Evolutionary conservation across 2,113 vertebrate genomes (phyloP), one percentile per base, ranked within the genome.

Genomic region (Alaudala cheleensis): DNA sequence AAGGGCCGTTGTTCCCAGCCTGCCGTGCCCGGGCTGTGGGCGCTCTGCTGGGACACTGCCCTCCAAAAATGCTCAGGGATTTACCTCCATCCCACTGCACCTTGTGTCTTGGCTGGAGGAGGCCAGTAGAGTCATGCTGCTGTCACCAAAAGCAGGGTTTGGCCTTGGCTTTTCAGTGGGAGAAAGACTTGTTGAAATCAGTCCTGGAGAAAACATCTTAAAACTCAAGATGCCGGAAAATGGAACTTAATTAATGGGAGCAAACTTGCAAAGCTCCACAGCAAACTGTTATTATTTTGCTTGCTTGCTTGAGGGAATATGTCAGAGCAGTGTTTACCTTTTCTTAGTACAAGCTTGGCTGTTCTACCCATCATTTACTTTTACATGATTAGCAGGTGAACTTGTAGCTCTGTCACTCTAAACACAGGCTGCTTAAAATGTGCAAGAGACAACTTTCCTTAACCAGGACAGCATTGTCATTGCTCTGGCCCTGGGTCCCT

Each of bases 211-310:
- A 89, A 96, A 74, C 42, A 61, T 62, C 86, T 95, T 95, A 65
- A 84, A 95, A 92, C 49, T 76, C 86, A 91, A 86, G 88, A 34
- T 50, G 81, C 69, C 19, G 53, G 80, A 81, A 85, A 95, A 90
- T 74, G 60, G 87, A 84, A 92, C 81, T 94, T 96, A 96, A 94
- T 91, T 93, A 96, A 85, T 86, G 84, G 83, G 83, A 96, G 49
- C 58, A 56, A 90, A 93, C 79, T 40, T 64, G 51, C 91, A 81
- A 90, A 24, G 86, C 64, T 88, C 83, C 10, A 2, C 56, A 28
- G 92, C 81, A 90, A 93, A 70, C 92, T 90, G 84, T 90, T 96
- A 92, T 88, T 89, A 86, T 74, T 87, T 79, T 77, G 78, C 44
- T 92, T 72, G 73, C 82, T 93, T 88, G 85, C 92, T 89, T 66